phyloP scores from a whole-genome alignment of 2,888 invertebrate species.

The Phania funesta region DNA sequence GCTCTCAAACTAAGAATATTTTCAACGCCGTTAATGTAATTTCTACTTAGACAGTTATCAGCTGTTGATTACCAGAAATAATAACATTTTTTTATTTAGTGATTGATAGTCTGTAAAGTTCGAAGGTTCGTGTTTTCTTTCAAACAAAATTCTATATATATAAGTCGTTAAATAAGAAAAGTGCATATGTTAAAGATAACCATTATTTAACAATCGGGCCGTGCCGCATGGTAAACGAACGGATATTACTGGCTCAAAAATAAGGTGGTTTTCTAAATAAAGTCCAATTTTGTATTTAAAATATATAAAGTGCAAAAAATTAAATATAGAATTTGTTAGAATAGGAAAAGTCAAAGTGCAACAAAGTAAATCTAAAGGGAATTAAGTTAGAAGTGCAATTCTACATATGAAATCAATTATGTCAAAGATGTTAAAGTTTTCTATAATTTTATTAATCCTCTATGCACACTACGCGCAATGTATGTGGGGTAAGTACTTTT shows the following conservation, averaged over 20 bases:
- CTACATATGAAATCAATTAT: background rate
- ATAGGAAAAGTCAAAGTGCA: background rate
- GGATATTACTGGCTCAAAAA: slow-evolving; percentile 43
- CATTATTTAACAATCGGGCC: slow-evolving; percentile 26
- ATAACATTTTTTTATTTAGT: slow-evolving; percentile 45
- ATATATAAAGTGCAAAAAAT: background rate
- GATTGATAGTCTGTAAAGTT: slow-evolving; percentile 47
- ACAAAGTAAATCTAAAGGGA: background rate
- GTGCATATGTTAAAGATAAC: slow-evolving; percentile 46
- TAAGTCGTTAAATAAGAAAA: slow-evolving; percentile 37
- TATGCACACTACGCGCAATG: slow-evolving; percentile 61
- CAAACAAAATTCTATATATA: background rate
- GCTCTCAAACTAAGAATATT: background rate
- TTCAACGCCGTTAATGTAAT: background rate
- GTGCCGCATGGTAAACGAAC: slow-evolving; percentile 34
- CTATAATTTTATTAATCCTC: slow-evolving; percentile 59
- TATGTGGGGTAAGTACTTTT: slow-evolving; percentile 68
- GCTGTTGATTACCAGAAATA: slow-evolving; percentile 26
- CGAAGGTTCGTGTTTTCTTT: slow-evolving; percentile 31
- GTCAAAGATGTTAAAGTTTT: slow-evolving; percentile 48
- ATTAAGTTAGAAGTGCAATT: background rate
- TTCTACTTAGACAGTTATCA: slow-evolving; percentile 1
- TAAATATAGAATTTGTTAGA: background rate
- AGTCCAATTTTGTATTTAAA: background rate
- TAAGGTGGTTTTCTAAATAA: background rate